Percentiles rank a stretch among this genome's conserved stretches.
Conservation (phyloP, 2,113 vertebrate species). For the Plecotus auritus region DNA sequence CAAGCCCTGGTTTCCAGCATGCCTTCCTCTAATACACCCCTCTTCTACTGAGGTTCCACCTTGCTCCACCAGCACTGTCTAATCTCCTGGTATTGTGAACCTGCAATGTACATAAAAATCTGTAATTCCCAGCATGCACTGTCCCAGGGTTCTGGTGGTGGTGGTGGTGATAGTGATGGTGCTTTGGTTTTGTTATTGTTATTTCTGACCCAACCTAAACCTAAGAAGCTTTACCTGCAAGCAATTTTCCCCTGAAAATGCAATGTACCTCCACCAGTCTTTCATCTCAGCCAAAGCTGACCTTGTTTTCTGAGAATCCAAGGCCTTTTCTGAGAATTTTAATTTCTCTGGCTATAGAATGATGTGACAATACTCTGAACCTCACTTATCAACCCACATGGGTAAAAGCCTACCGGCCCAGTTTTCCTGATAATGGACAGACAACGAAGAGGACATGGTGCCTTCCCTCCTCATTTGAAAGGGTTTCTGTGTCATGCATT, state of each 20-base stretch:
- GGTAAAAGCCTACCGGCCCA: not conserved
- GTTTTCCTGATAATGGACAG: not conserved
- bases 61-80: not conserved
- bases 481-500: not conserved
- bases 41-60: not conserved
- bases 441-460: not conserved
- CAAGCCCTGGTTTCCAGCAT: not conserved
- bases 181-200: not conserved
- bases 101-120: not conserved
- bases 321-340: not conserved
- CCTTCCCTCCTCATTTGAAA: not conserved
- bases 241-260: not conserved
- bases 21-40: not conserved
- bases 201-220: not conserved
- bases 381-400: not conserved
- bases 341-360: not conserved
- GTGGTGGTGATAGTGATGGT: not conserved
- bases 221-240: not conserved
- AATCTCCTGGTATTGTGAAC: not conserved
- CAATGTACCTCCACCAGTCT: not conserved
- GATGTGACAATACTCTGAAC: not conserved
- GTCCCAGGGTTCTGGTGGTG: not conserved
- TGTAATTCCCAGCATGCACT: not conserved
- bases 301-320: not conserved
- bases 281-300: not conserved